phyloP scores from a whole-genome alignment of 2,888 invertebrate species.

The Deilephila elpenor region DNA sequence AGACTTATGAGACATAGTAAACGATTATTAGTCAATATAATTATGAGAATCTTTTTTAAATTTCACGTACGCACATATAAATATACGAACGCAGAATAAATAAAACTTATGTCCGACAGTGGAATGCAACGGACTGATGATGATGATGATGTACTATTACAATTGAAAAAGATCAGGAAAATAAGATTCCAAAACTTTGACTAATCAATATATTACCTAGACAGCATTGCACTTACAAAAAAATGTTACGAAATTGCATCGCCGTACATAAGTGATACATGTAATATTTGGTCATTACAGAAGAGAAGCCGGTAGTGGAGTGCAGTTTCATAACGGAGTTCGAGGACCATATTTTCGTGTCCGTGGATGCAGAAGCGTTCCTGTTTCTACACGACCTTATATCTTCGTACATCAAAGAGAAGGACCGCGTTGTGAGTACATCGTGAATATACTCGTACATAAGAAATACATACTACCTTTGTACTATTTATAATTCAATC shows the following conservation, averaged over 20 bases:
- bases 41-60: no score
- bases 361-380: conserved; percentile 99
- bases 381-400: conserved; percentile 98
- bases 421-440: conserved; percentile 90
- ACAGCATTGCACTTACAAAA: not conserved
- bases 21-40: no score
- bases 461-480: not conserved
- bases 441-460: not conserved
- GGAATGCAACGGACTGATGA: no score
- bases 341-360: conserved; percentile 99
- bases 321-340: conserved; percentile 99
- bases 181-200: no score
- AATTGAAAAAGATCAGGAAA: no score
- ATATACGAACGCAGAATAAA: no score
- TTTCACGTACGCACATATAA: no score
- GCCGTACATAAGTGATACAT: not conserved
- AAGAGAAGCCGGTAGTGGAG: conserved; percentile 94
- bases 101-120: no score
- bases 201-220: not conserved
- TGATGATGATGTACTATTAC: no score
- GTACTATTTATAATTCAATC: no score
- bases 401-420: conserved; percentile 97
- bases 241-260: no score
- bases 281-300: conserved; percentile 67
- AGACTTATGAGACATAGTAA: no score